Evolutionary conservation across 2,113 vertebrate genomes (phyloP), one percentile per base, ranked within the genome.

Genomic region (Pelmatolapia mariae): DNA sequence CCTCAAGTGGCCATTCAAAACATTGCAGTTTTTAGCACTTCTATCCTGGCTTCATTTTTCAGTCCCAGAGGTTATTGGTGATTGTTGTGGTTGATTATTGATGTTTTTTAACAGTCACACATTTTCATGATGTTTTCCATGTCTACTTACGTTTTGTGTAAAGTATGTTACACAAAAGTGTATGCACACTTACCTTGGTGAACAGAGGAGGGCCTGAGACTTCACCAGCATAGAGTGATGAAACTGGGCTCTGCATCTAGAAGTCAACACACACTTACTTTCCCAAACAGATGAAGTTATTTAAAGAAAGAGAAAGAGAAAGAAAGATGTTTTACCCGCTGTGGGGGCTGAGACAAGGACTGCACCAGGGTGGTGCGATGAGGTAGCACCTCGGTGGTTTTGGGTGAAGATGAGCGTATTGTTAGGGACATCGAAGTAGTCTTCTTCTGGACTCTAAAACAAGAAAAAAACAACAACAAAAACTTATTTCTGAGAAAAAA

Each of bases 391-490:
- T 97, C 96, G 0, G 93, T 11, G 82, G 96, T 96, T 94, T 98
- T 98, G 16, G 98, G 98, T 24, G 98, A 96, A 15, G 98, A 96
- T 2, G 98, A 97, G 80, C 98, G 98, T 93, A 99, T 99, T 6
- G 98, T 99, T 90, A 99, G 94, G 71, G 98, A 99, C 94, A 99
- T 97, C 0, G 99, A 99, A 15, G 98, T 97, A 4, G 96, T 98
- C 97, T 99, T 99, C 96, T 98, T 99, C 88, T 99, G 98, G 66
- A 96, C 96, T 91, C 98, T 99, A 91, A 80, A 91, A 93, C 84
- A 71, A 85, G 8, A 5, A 90, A 57, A 40, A 80, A 54, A 73
- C 38, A 43, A n/a, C n/a, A 13, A 53, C 36, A 29, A 43, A 7
- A 50, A 38, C 3, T 13, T 13, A 12, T 63, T 66, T 3, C n/a